phyloP scores from a whole-genome alignment of 2,113 vertebrate genomes.

The Hucho hucho region DNA sequence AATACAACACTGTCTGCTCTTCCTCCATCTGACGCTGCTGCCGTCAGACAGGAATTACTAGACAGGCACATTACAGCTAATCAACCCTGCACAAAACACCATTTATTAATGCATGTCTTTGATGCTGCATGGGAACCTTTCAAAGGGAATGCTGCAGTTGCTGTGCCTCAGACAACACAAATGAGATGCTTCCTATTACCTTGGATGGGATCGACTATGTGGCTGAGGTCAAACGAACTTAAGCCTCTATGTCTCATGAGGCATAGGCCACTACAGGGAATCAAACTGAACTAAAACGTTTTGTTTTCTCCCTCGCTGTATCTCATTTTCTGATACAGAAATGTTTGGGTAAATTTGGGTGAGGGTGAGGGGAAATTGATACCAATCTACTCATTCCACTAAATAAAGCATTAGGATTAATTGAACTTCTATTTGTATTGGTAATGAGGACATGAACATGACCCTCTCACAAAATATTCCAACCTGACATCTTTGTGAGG shows the following conservation, averaged over 20 bases:
- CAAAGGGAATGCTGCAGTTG: conserved; percentile 57
- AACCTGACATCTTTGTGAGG: not conserved
- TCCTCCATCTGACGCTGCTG: conserved; percentile 68
- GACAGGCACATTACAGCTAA: conserved; percentile 74
- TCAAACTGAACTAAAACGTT: conserved; percentile 9
- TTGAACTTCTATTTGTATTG: not conserved
- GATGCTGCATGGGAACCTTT: conserved; percentile 65
- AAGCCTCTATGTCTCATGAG: conserved; percentile 26
- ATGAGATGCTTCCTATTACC: conserved; percentile 64
- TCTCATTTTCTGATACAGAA: not conserved
- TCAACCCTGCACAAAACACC: conserved; percentile 71
- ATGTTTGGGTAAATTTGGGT: not conserved
- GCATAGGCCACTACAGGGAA: conserved; percentile 32
- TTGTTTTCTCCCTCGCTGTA: not conserved
- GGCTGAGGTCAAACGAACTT: conserved; percentile 55
- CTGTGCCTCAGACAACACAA: conserved; percentile 56
- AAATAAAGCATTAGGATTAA: too few species aligned
- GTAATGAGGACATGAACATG: not conserved
- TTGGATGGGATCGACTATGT: conserved; percentile 52
- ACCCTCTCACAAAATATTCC: not conserved
- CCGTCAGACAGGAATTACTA: conserved; percentile 71
- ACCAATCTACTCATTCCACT: not conserved
- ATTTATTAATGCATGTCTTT: conserved; percentile 75
- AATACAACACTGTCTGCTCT: conserved; percentile 74
- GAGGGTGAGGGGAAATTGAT: not conserved